Base-by-base conservation (phyloP, 1,140 invertebrate species). In the Papilio aristodemus region DNA sequence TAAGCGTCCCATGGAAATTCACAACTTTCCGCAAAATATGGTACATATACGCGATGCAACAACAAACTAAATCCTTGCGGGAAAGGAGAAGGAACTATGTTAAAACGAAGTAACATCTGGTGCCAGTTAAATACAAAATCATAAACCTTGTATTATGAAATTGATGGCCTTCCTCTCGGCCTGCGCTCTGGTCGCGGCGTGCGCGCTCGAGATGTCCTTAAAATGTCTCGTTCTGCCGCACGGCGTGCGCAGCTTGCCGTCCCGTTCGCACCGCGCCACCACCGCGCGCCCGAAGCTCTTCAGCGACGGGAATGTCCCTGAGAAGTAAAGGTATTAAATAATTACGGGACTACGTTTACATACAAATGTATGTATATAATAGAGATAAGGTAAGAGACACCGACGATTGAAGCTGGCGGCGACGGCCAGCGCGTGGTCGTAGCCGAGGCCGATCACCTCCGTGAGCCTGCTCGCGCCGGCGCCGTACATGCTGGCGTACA, bases 401-500 rank as follows among this genome's bases (percentile, higher is more conserved):
- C 68, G 46, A 89, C 86, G 77, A 60, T 89, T 73, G 67, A 86
- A 89, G 68, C 81, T 84, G 63, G 76, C 58, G 36, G 75, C n/a
- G 17, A 89, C 68, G 32, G 69, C 19, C 5, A 79, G 73, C n/a
- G 84, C 92, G 68, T 92, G 85, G 6, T 86, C 81, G 67, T 90
- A 78, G 64, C 72, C 75, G 19, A 92, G 81, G 68, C 87, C 80
- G n/a, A 94, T 85, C 62, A 93, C 92, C 27, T 93, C 92, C 71
- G 90, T 84, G 10, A 94, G 86, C 72, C 87, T 93, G 37, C 92
- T 79, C 17, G 82, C 70, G 78, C 93, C 93, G 11, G 92, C 93
- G 69, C 94, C 94, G 87, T 94, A 94, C 89, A 94, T 88, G 17
- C 93, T 89, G 39, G 93, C 93, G 82, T 94, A 94, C 62, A 94